Evolutionary conservation across 2,888 invertebrate genomes (phyloP), one percentile per base, ranked within the genome.

Genomic region (Metacarcinus magister): DNA sequence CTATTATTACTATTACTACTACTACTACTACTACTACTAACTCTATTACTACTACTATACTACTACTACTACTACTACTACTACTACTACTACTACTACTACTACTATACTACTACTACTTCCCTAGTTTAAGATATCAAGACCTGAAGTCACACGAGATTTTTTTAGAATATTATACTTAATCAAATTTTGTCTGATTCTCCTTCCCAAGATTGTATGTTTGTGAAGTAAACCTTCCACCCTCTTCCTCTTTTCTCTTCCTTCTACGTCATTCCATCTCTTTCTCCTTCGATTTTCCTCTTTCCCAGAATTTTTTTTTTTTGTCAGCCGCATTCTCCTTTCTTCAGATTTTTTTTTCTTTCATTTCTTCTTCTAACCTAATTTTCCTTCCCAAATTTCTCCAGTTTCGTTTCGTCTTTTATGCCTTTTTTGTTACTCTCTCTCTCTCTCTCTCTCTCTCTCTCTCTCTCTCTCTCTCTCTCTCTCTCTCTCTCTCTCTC

Each of bases 401-500:
- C 10, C n/a, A n/a, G 75, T 82, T 82, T 82, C 28, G 28, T 82
- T 82, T 28, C n/a, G 23, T 10, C 23, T 82, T 82, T 10, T 28
- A 28, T 10, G 28, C 75, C 4, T 82, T 82, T 28, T 28, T n/a
- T 23, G 75, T 82, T 67, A 23, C 67, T 54, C 19, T 16, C 54
- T 19, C 54, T 54, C 54, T 54, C 13, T 13, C 13, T 54, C 13
- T 75, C n/a, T 75, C n/a, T 75, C n/a, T 54, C 54, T 54, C 54
- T 54, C 54, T 23, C 67, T 23, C 28, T 82, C 82, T 82, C 82
- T 82, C 87, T 87, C 87, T 87, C 87, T 87, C 87, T 87, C 87
- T 87, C 87, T 87, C 87, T 87, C 87, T 87, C 75, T 87, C 87
- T 87, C 87, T 87, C 87, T 87, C 87, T 87, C 87, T 87, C 87